Conservation (phyloP, 2,888 invertebrate species). For the Physocephala rufipes region DNA sequence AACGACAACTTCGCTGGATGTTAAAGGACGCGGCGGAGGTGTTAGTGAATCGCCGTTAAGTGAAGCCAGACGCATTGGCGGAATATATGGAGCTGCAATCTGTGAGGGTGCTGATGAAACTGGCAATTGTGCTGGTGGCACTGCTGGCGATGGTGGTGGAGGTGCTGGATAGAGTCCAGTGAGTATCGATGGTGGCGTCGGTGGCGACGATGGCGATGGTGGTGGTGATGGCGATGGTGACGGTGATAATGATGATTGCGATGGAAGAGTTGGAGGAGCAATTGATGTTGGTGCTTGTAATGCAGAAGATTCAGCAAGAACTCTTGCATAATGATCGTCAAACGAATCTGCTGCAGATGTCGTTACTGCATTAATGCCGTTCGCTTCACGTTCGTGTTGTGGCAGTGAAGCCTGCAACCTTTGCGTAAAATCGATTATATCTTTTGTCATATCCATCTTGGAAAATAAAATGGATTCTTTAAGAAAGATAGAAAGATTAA, state of each 20-base stretch:
- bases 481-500: too few relatives aligned
- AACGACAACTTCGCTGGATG: constrained; percentile 60
- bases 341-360: constrained; percentile 34
- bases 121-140: background rate
- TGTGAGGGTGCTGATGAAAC: background rate
- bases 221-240: background rate
- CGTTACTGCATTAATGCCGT: constrained; percentile 27
- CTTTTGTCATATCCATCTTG: constrained; percentile 61
- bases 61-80: background rate
- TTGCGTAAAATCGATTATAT: constrained; percentile 57
- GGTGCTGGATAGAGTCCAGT: constrained; percentile 1
- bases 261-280: background rate
- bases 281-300: background rate
- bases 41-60: constrained; percentile 46
- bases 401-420: constrained; percentile 46
- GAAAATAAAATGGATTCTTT: background rate
- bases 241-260: background rate
- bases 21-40: constrained; percentile 61
- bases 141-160: constrained; percentile 3
- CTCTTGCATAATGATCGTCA: constrained; percentile 6
- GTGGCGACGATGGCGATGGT: background rate
- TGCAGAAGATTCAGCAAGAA: constrained; percentile 23
- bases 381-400: constrained; percentile 34
- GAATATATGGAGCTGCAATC: background rate
- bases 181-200: background rate